Percentiles rank a stretch among this genome's conserved stretches.
Evolutionary conservation across 2,113 vertebrate genomes (phyloP).

Genomic region (Chlorodrepanis virens): DNA sequence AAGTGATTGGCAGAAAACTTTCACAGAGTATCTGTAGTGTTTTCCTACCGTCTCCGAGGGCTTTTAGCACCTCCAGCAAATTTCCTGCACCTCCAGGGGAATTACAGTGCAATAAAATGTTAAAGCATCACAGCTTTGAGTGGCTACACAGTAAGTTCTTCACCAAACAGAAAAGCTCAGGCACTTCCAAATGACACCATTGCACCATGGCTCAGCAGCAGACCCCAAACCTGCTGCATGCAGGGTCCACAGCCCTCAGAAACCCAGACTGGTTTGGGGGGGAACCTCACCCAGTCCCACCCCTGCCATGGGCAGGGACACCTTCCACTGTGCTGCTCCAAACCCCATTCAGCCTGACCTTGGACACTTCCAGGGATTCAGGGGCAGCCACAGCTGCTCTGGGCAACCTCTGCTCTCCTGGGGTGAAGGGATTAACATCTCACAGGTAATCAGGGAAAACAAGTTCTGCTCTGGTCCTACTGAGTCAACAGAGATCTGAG

Average conservation of each 20-base stretch:
- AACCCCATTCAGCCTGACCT: accelerated
- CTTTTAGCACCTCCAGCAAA: conserved; percentile 43
- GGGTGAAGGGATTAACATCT: neutral
- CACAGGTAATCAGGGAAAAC: neutral
- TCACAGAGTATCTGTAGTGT: neutral
- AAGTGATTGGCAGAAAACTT: neutral
- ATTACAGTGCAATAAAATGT: conserved; percentile 48
- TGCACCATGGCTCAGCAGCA: neutral
- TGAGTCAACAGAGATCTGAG: neutral
- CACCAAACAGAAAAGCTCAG: neutral
- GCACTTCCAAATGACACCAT: neutral
- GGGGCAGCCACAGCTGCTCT: neutral
- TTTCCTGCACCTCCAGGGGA: neutral
- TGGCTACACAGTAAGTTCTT: neutral
- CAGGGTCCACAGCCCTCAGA: neutral
- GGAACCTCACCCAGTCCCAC: neutral
- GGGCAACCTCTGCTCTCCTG: neutral
- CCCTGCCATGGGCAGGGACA: neutral
- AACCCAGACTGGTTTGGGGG: neutral
- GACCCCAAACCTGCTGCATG: neutral
- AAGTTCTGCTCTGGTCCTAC: neutral
- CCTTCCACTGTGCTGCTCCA: accelerated
- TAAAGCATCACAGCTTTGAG: neutral
- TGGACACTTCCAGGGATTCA: neutral
- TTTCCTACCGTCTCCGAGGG: neutral